Conservation (phyloP, 2,113 vertebrate genomes). For the Mobula birostris region DNA sequence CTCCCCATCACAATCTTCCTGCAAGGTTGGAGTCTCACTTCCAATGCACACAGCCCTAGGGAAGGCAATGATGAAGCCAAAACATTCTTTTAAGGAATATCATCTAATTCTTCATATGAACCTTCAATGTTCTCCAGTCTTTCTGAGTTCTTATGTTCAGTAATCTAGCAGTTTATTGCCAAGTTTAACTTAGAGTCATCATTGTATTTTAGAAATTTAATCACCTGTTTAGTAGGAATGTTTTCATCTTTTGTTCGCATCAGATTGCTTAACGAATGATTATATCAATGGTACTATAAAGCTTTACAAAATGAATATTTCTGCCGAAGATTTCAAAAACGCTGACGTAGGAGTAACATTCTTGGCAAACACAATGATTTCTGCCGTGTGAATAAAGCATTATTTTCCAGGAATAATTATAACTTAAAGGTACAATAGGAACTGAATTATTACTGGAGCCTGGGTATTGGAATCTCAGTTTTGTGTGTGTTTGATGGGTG, state of each 20-base stretch:
- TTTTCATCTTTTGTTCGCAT: not conserved
- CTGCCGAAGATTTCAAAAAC: not conserved
- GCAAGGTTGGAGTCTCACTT: too few species aligned
- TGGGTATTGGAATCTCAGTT: too few species aligned
- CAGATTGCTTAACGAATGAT: not conserved
- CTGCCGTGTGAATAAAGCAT: not conserved
- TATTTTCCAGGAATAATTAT: not conserved
- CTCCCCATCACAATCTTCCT: too few species aligned
- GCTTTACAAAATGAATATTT: constrained; percentile 18
- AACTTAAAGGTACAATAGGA: not conserved
- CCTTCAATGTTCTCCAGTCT: not conserved
- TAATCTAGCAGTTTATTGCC: not conserved
- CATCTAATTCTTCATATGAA: not conserved
- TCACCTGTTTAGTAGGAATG: not conserved
- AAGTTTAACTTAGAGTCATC: not conserved
- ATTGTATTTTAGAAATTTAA: not conserved
- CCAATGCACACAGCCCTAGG: too few species aligned
- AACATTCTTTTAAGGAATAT: not conserved
- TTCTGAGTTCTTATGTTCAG: not conserved
- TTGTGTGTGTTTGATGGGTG: too few species aligned
- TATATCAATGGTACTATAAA: not conserved
- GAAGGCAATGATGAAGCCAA: too few species aligned
- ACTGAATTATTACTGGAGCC: not conserved
- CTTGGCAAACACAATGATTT: not conserved
- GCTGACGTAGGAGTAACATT: not conserved